These are phyloP conservation scores for Sebastes jordani DNA, from an alignment of 2,797 vertebrate species.

Conservation along the genomic window DNA sequence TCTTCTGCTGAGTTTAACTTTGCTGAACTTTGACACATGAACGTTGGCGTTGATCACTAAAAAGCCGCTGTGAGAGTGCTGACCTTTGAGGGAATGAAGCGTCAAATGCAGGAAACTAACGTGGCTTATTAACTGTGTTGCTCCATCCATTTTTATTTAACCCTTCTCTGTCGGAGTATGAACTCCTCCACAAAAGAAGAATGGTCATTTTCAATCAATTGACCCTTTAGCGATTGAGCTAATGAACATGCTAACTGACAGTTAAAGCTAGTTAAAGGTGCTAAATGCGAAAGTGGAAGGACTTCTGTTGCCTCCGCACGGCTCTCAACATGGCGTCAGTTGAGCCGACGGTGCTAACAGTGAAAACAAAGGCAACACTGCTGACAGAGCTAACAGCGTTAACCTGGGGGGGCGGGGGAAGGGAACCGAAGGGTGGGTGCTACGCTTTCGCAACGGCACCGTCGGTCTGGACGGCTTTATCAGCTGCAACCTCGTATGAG, in stretches of 20 bases:
- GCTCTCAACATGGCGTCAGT: too few relatives aligned
- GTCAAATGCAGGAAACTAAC: not conserved
- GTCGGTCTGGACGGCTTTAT: rapidly evolving
- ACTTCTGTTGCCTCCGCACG: not conserved
- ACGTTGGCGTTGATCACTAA: not conserved
- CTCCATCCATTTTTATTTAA: not conserved
- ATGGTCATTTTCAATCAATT: not conserved
- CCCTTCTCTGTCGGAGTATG: not conserved
- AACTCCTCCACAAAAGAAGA: not conserved
- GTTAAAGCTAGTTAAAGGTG: not conserved
- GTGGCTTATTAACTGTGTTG: not conserved
- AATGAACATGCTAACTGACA: not conserved
- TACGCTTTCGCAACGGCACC: too few relatives aligned
- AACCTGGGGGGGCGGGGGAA: too few relatives aligned
- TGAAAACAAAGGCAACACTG: too few relatives aligned
- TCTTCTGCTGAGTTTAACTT: not conserved
- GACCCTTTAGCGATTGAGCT: not conserved
- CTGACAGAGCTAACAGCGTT: too few relatives aligned
- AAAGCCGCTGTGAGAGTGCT: not conserved
- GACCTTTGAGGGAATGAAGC: not conserved
- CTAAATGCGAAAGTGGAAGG: too few relatives aligned
- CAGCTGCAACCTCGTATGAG: too few relatives aligned
- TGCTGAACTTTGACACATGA: not conserved
- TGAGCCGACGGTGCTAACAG: too few relatives aligned
- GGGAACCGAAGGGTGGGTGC: too few relatives aligned